Evolutionary conservation across 35 echinoderm and acorn worm genomes (phyloP).

Genomic region (Heliocidaris tuberculata): DNA sequence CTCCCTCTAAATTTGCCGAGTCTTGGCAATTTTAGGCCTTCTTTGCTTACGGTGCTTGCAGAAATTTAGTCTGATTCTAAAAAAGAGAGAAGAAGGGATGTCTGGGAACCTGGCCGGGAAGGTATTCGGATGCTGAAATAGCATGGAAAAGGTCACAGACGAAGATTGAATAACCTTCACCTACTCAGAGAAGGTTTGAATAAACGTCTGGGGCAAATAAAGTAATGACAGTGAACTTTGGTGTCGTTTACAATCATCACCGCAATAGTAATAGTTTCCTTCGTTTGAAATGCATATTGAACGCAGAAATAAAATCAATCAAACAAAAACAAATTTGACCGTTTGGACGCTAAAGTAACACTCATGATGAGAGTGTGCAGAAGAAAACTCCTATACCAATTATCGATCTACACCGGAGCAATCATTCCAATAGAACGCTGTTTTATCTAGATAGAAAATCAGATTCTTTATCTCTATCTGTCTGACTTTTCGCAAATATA

Average conservation of each 20-base stretch:
- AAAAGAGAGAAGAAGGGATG: not conserved
- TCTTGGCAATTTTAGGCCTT: not conserved
- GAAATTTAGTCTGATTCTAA: conserved; percentile 12
- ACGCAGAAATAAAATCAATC: too few relatives aligned
- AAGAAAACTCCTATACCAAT: not conserved
- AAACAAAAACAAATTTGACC: too few relatives aligned
- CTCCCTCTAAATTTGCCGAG: not conserved
- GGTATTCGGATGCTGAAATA: not conserved
- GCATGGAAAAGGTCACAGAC: not conserved
- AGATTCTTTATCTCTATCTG: not conserved
- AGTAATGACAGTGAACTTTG: not conserved
- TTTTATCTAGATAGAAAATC: not conserved
- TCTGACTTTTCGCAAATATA: not conserved
- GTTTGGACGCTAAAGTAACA: not conserved
- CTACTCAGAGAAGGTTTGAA: not conserved
- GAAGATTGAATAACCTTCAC: not conserved
- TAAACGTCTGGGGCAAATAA: not conserved
- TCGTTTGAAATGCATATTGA: not conserved
- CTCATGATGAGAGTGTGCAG: too few relatives aligned
- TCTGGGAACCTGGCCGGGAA: not conserved
- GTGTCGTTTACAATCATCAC: not conserved
- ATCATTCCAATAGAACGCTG: not conserved
- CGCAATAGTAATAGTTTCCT: not conserved
- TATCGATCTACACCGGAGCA: not conserved
- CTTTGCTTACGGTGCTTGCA: not conserved